These are phyloP conservation scores for Quadroppia sp. DNA, from an alignment of 2,888 invertebrate genomes.

Conservation along the genomic window DNA sequence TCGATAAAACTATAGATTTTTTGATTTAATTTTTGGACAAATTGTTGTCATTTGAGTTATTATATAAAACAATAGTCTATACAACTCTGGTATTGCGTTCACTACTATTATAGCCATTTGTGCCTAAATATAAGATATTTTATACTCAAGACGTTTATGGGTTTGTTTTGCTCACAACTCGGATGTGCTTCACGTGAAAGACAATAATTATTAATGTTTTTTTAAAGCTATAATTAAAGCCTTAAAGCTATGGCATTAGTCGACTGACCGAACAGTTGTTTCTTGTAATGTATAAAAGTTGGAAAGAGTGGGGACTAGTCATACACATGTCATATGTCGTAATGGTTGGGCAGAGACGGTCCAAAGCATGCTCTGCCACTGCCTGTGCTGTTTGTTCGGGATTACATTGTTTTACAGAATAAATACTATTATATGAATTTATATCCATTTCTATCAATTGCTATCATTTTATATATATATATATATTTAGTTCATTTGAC, in stretches of 20 bases:
- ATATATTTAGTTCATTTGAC: slow-evolving; percentile 28
- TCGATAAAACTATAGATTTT: not conserved
- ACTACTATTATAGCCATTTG: slow-evolving; percentile 12
- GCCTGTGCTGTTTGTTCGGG: not conserved
- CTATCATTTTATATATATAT: slow-evolving; percentile 31
- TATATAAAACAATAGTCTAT: not conserved
- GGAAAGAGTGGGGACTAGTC: slow-evolving; percentile 36
- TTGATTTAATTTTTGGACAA: not conserved
- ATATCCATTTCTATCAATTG: slow-evolving; percentile 19
- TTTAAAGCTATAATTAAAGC: not conserved
- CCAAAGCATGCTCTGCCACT: too few relatives aligned
- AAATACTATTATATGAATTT: not conserved
- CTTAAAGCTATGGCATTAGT: not conserved
- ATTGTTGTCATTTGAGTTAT: not conserved
- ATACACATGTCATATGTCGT: slow-evolving; percentile 7
- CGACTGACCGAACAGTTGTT: not conserved
- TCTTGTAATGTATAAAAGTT: not conserved
- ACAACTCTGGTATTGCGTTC: slow-evolving; percentile 4
- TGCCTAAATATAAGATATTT: slow-evolving; percentile 11
- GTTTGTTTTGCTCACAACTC: slow-evolving; percentile 32
- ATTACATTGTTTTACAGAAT: not conserved
- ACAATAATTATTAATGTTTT: not conserved
- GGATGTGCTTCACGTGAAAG: not conserved
- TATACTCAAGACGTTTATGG: slow-evolving; percentile 36
- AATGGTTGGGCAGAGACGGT: not conserved